Percentiles rank a stretch among this genome's conserved stretches.
Conservation (phyloP, 2,888 invertebrate species). For the Metallyticus violacea region DNA sequence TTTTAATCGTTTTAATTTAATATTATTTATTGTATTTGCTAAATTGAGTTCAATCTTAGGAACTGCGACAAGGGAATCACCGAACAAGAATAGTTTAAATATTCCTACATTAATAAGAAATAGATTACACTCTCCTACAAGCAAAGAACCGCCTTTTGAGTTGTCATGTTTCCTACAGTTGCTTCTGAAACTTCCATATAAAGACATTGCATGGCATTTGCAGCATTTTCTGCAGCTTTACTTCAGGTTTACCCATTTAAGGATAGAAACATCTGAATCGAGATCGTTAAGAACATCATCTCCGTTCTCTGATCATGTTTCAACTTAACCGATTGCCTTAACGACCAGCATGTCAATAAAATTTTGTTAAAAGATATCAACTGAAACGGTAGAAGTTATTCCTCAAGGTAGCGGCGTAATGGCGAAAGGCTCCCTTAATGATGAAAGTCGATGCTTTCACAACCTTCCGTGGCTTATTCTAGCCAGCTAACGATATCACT, state of each 20-base stretch:
- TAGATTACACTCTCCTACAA: no score
- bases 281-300: background rate
- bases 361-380: background rate
- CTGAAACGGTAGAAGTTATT: background rate
- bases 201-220: no score
- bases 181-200: no score
- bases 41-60: no score
- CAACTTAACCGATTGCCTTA: background rate
- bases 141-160: no score
- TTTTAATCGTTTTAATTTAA: no score
- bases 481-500: background rate
- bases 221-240: no score
- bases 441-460: background rate
- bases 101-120: no score
- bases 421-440: background rate
- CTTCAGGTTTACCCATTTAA: background rate
- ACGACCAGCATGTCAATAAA: background rate
- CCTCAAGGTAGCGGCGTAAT: background rate
- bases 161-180: no score
- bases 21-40: no score
- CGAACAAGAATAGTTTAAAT: no score
- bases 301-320: background rate
- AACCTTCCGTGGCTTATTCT: background rate
- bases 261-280: background rate
- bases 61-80: no score